These are phyloP conservation scores for Tiliqua scincoides DNA, from an alignment of 2,113 vertebrate species.

Conservation along the genomic window DNA sequence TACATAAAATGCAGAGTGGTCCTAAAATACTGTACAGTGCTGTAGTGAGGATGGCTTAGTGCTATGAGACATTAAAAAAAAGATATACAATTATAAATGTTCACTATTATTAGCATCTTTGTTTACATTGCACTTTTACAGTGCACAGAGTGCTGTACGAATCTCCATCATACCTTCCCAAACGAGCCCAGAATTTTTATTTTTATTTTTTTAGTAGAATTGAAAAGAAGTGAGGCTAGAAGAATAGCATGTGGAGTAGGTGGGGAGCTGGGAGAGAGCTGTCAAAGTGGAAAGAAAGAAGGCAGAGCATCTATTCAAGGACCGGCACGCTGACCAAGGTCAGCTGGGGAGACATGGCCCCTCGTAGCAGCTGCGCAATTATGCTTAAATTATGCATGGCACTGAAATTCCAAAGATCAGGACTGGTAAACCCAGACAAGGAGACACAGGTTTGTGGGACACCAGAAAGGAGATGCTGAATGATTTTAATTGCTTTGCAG, in stretches of 20 bases:
- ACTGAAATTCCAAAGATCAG: conserved; percentile 58
- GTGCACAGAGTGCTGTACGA: background rate
- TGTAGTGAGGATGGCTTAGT: background rate
- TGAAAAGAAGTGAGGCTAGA: conserved; percentile 53
- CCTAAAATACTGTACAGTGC: background rate
- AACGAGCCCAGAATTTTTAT: conserved; percentile 17
- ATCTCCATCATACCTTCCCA: conserved; percentile 4
- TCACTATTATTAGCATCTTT: background rate
- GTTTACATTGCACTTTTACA: background rate
- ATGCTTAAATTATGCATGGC: conserved; percentile 74
- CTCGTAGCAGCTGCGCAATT: conserved; percentile 76
- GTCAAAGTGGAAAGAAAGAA: conserved; percentile 74
- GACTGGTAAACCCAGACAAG: conserved; percentile 17
- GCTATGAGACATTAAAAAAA: conserved; percentile 15
- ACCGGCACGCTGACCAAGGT: conserved; percentile 73
- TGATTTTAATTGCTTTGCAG: conserved; percentile 64
- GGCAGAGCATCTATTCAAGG: conserved; percentile 69
- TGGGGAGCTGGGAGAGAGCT: conserved; percentile 57
- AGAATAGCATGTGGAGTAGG: conserved; percentile 37
- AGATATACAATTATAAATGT: background rate
- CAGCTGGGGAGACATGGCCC: conserved; percentile 70
- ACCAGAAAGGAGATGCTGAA: conserved; percentile 58
- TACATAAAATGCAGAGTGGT: background rate
- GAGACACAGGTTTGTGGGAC: conserved; percentile 39
- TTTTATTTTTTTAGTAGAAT: no score